Evolutionary conservation across 2,113 vertebrate genomes (phyloP).

Genomic region (Chlamydotis undulata): DNA sequence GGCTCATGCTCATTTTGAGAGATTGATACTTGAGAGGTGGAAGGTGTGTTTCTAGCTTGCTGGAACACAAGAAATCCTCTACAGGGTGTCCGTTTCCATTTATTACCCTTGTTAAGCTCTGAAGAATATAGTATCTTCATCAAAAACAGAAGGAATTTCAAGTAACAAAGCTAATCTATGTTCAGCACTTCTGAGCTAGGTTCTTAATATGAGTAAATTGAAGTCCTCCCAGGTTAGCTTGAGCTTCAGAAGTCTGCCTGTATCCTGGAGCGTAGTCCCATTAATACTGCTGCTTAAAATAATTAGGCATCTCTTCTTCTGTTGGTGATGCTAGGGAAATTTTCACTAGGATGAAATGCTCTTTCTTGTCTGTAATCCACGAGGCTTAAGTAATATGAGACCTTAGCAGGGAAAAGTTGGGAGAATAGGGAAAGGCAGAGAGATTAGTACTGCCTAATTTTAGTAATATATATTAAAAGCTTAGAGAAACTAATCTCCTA

Average conservation of each 20-base stretch:
- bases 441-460: constrained; percentile 20
- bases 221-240: background rate
- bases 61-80: background rate
- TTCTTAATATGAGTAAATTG: background rate
- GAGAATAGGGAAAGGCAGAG: background rate
- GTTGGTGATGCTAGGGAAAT: background rate
- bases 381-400: background rate
- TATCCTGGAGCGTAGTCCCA: background rate
- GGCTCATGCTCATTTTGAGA: background rate
- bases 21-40: background rate
- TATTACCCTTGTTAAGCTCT: background rate
- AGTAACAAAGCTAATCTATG: background rate
- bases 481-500: constrained; percentile 11
- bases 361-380: background rate
- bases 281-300: background rate
- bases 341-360: background rate
- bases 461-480: background rate
- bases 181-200: background rate
- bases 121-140: background rate
- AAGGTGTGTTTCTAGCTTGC: background rate
- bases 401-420: background rate
- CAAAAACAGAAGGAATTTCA: background rate
- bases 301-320: background rate
- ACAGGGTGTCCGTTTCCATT: background rate
- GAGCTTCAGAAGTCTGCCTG: background rate